phyloP scores from a whole-genome alignment of 2,797 vertebrate genomes.

The Crypturellus tataupa region DNA sequence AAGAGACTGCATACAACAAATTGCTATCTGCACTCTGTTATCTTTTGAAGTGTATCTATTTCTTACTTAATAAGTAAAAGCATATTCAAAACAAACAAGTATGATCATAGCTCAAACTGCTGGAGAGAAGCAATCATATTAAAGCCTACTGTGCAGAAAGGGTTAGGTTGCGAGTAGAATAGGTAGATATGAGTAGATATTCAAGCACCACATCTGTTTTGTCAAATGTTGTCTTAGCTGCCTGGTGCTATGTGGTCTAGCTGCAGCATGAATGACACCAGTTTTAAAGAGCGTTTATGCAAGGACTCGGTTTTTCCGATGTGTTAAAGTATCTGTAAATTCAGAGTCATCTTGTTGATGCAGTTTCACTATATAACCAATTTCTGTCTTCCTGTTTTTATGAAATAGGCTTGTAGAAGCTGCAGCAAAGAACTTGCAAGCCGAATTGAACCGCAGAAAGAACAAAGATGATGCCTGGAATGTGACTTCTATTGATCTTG shows the following conservation, averaged over 20 bases:
- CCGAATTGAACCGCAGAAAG: conserved; percentile 86
- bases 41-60: not conserved
- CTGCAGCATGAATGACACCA: not conserved
- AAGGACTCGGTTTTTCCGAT: not conserved
- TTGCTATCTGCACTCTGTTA: not conserved
- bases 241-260: not conserved
- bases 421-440: conserved; percentile 91
- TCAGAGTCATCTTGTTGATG: not conserved
- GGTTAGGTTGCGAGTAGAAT: not conserved
- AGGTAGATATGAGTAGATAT: not conserved
- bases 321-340: not conserved
- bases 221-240: not conserved
- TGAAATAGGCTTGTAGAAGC: conserved; percentile 88
- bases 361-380: not conserved
- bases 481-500: conserved; percentile 91
- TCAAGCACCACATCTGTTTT: not conserved
- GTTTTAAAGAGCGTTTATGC: not conserved
- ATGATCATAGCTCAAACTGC: not conserved
- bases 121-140: not conserved
- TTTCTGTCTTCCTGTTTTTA: not conserved
- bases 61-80: not conserved
- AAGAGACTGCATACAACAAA: not conserved
- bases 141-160: not conserved
- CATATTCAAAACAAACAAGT: not conserved
- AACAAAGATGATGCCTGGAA: conserved; percentile 96